Evolutionary conservation across 1,140 invertebrate genomes (phyloP).

Genomic region (Diprion similis): DNA sequence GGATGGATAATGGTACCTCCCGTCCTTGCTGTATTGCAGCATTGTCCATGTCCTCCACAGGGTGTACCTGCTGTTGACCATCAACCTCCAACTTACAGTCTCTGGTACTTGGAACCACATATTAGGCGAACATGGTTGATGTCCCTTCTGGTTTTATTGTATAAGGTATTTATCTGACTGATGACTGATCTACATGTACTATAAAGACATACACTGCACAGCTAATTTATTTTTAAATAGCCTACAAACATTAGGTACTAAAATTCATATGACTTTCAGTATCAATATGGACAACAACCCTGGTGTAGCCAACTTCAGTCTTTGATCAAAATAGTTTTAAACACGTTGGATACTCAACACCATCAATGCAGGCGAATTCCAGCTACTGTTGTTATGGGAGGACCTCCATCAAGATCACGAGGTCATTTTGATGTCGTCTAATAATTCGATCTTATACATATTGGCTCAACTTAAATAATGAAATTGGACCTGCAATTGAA

Average conservation of each 20-base stretch:
- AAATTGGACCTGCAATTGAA: too few relatives aligned
- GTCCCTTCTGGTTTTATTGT: constrained; percentile 91
- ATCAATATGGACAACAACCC: constrained; percentile 87
- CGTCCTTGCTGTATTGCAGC: constrained; percentile 85
- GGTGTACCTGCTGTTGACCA: constrained; percentile 57
- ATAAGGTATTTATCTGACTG: constrained; percentile 75
- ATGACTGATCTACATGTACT: not conserved
- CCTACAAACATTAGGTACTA: constrained; percentile 3
- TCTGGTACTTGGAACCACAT: constrained; percentile 88
- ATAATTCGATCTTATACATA: not conserved
- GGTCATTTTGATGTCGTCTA: constrained; percentile 57
- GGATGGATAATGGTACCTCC: constrained; percentile 86
- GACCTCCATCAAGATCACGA: constrained; percentile 72
- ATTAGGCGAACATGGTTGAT: constrained; percentile 91
- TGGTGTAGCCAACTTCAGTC: constrained; percentile 80
- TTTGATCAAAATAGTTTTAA: constrained; percentile 90
- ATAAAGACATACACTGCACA: not conserved
- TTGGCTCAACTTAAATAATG: too few relatives aligned
- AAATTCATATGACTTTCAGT: constrained; percentile 66
- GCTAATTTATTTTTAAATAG: not conserved
- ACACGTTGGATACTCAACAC: constrained; percentile 90
- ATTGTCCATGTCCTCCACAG: constrained; percentile 78
- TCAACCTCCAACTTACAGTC: constrained; percentile 75
- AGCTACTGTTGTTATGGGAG: constrained; percentile 76
- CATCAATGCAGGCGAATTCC: constrained; percentile 85